Percentiles rank a stretch among this genome's conserved stretches.
Conservation (phyloP, 2,888 invertebrate species). For the Idaea straminata region DNA sequence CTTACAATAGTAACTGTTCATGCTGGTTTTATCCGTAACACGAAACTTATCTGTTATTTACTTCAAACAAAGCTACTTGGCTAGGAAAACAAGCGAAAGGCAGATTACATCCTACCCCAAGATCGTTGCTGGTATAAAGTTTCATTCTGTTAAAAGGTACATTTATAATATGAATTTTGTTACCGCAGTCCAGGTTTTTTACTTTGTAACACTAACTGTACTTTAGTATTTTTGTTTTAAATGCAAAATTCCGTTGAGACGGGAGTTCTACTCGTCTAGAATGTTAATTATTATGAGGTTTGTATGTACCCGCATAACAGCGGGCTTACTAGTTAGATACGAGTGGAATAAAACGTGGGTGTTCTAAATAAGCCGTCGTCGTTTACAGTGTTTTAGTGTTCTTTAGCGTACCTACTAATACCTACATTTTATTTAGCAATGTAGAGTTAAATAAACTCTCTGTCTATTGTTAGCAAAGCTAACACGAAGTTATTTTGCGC, state of each 20-base stretch:
- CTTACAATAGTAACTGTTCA: not conserved
- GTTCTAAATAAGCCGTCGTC: not conserved
- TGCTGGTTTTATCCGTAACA: not conserved
- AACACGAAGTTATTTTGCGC: not conserved
- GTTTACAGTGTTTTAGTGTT: not conserved
- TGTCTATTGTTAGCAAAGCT: not conserved
- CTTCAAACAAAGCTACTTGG: not conserved
- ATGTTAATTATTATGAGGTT: constrained; percentile 18
- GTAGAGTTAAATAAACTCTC: not conserved
- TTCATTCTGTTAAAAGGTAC: constrained; percentile 37
- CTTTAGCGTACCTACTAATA: not conserved
- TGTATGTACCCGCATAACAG: not conserved
- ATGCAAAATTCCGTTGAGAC: constrained; percentile 19
- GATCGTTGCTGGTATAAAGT: constrained; percentile 38
- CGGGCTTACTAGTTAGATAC: not conserved
- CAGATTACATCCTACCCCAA: constrained; percentile 30
- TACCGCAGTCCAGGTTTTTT: constrained; percentile 12
- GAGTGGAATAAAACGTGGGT: not conserved
- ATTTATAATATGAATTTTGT: constrained; percentile 21
- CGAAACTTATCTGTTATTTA: not conserved
- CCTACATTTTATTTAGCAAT: not conserved
- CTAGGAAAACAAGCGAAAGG: not conserved
- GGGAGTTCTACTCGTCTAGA: constrained; percentile 10
- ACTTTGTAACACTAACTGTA: constrained; percentile 23
- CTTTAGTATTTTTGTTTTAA: constrained; percentile 22